phyloP scores from a whole-genome alignment of 2,113 vertebrate species.

The Larimichthys polyactis region DNA sequence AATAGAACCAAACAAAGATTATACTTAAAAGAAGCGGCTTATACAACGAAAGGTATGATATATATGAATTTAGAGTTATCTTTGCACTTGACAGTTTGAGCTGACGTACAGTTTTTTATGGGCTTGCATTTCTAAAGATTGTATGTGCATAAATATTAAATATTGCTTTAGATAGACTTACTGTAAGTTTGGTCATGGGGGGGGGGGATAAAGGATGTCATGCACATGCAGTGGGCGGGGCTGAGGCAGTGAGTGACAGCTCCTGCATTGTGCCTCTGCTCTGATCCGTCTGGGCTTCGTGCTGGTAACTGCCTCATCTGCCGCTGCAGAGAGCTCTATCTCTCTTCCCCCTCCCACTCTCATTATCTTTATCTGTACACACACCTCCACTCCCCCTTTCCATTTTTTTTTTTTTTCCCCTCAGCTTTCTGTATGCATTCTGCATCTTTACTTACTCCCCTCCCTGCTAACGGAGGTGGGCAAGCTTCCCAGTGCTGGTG shows the following conservation, averaged over 20 bases:
- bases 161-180: neutral
- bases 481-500: conserved; percentile 75
- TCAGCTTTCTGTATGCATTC: conserved; percentile 58
- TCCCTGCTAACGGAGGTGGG: conserved; percentile 72
- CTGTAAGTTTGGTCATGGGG: neutral
- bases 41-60: too few relatives aligned
- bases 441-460: conserved; percentile 62
- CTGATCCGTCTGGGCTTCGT: conserved; percentile 64
- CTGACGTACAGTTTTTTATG: neutral
- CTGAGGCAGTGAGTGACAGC: conserved; percentile 47
- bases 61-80: neutral
- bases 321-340: conserved; percentile 46
- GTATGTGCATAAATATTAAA: neutral
- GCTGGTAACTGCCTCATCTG: conserved; percentile 49
- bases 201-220: neutral
- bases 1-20: too few relatives aligned
- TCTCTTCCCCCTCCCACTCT: conserved; percentile 51
- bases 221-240: conserved; percentile 50
- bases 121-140: neutral
- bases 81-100: too few relatives aligned
- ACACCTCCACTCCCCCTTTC: conserved; percentile 50
- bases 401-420: neutral
- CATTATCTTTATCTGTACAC: conserved; percentile 68
- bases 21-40: neutral
- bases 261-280: conserved; percentile 83